Evolutionary conservation across 1,140 invertebrate species (phyloP), one percentile per base, ranked within the genome.

Genomic region (Brachionus plicatilis): DNA sequence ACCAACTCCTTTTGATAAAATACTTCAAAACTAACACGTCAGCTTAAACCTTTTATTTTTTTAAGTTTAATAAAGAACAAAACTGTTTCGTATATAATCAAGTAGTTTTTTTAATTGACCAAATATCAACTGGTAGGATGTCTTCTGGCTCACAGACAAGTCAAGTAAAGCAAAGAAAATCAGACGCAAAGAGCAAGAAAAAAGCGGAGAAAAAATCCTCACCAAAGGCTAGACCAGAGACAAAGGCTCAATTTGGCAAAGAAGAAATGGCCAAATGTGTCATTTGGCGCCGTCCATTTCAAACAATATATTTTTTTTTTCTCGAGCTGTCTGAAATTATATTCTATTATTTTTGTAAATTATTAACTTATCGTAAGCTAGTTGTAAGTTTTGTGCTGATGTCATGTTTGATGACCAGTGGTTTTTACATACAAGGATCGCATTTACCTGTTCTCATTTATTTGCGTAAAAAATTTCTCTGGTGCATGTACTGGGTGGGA

Each of bases 401-500:
- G 70, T 87, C 90, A 86, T 87, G 90, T 86, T 85, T 90, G 85
- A 85, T 91, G 68, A 88, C 90, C 53, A 86, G 86, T n/a, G 53
- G 87, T 5, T 89, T 91, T 85, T 88, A 90, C 86, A 86, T 91
- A 41, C 89, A 92, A 80, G 92, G 92, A 83, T 90, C 91, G 79
- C 92, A 93, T 89, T 91, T 92, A 88, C 86, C 90, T 86, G 91
- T 92, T 88, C 87, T 88, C 86, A 80, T 50, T 12, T 79, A 41
- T 70, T 85, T 90, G 41, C 88, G 90, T 85, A 91, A 90, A 86
- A 88, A 89, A 85, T 85, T 91, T 27, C 85, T 92, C 43, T 96
- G 95, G 94, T 95, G 93, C 90, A 87, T 92, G 8, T 99, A 97
- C 91, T 99, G 97, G 97, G 91, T 97, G 85, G 93, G 95, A 11